Conservation (phyloP, 23 tunicate genomes). For the Botrylloides violaceus region DNA sequence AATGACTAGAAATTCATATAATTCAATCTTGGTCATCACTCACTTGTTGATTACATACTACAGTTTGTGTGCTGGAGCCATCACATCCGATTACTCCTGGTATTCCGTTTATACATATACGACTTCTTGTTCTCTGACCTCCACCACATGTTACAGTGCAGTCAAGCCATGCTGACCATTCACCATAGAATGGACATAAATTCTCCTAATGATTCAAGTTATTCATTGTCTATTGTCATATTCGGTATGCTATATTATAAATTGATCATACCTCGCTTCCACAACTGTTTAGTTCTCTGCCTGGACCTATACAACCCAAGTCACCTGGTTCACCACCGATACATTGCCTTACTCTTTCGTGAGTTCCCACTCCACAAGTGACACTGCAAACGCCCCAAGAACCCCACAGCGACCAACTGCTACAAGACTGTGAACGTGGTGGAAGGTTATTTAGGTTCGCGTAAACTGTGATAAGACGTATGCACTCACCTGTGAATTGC, state of each 20-base stretch:
- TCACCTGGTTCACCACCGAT: slow-evolving; percentile 21
- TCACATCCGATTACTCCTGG: slow-evolving; percentile 23
- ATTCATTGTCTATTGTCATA: too few species aligned
- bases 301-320: slow-evolving; percentile 16
- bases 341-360: slow-evolving; percentile 9
- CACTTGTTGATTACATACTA: slow-evolving; percentile 19
- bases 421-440: slow-evolving; percentile 42
- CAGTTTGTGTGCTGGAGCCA: background rate
- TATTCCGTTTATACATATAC: slow-evolving; percentile 16
- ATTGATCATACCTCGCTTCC: slow-evolving; percentile 16
- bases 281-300: slow-evolving; percentile 5
- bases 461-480: too few species aligned
- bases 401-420: slow-evolving; percentile 61
- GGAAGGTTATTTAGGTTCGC: background rate
- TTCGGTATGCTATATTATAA: background rate
- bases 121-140: background rate
- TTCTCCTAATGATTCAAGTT: too few species aligned
- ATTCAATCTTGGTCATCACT: background rate
- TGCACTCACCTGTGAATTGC: slow-evolving; percentile 35
- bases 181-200: slow-evolving; percentile 12
- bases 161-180: slow-evolving; percentile 10
- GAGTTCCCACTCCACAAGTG: slow-evolving; percentile 60
- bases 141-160: slow-evolving; percentile 25
- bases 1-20: too few species aligned
- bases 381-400: slow-evolving; percentile 54